Conservation (phyloP, 2,113 vertebrate genomes). For the Chroicocephalus ridibundus region DNA sequence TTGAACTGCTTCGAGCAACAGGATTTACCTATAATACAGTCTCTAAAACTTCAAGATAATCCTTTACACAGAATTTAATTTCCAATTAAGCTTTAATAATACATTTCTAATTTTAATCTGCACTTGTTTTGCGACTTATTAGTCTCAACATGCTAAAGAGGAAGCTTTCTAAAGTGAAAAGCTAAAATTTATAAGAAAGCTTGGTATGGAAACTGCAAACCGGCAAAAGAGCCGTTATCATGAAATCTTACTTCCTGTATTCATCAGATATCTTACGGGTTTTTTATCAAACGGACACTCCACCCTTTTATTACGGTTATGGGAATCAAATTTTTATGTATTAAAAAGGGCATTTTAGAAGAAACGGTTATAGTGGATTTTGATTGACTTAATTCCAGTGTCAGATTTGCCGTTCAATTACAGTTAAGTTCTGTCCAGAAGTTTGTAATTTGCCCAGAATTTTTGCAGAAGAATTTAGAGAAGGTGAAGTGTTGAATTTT, state of each 20-base stretch:
- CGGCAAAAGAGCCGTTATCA: not conserved
- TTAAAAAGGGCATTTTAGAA: not conserved
- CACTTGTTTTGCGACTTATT: not conserved
- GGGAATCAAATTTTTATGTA: not conserved
- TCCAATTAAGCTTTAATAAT: not conserved
- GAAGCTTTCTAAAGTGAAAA: not conserved
- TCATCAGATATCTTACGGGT: not conserved
- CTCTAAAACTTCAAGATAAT: not conserved
- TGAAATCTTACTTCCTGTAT: slow-evolving; percentile 44
- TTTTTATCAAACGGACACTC: slow-evolving; percentile 20
- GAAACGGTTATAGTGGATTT: accelerated
- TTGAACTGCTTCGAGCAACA: not conserved
- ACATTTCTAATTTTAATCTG: not conserved
- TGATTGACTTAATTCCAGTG: not conserved
- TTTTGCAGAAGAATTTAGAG: not conserved
- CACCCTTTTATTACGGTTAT: not conserved
- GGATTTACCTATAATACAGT: not conserved
- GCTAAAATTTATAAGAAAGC: not conserved
- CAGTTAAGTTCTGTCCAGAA: not conserved
- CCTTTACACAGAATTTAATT: not conserved
- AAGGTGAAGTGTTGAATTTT: not conserved
- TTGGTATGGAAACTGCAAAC: slow-evolving; percentile 18
- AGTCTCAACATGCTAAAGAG: not conserved
- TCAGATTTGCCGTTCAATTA: accelerated
- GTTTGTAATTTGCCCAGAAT: not conserved